These are phyloP conservation scores for Oreochromis tanganicae DNA, from an alignment of 2,113 vertebrate genomes.

Conservation along the genomic window DNA sequence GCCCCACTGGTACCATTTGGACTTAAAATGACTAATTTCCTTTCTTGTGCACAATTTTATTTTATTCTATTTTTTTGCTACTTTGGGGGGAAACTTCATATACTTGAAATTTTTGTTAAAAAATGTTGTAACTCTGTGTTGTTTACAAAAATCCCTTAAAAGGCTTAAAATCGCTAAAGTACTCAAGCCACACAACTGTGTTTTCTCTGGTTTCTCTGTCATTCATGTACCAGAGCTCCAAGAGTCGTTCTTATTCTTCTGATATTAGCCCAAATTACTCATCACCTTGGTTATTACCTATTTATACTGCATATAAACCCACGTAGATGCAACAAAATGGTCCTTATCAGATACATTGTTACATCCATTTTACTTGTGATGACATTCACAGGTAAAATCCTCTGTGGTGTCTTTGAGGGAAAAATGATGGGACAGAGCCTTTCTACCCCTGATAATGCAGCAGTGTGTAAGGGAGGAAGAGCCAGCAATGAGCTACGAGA, in stretches of 20 bases:
- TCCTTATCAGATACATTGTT: background rate
- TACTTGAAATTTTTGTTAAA: background rate
- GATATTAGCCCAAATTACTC: background rate
- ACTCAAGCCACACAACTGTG: background rate
- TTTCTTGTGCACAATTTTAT: fast-evolving
- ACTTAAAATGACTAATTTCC: fast-evolving
- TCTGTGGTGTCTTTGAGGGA: background rate
- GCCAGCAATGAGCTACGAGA: background rate
- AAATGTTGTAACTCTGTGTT: background rate
- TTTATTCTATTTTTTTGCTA: background rate
- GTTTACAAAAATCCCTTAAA: background rate
- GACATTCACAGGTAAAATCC: background rate
- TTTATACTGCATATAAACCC: background rate
- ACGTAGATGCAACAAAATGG: background rate
- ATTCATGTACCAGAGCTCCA: fast-evolving
- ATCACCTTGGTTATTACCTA: background rate
- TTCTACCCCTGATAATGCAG: background rate
- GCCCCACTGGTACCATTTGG: fast-evolving
- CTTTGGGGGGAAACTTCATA: background rate
- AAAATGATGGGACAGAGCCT: background rate
- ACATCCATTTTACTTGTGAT: background rate
- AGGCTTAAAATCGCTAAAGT: background rate
- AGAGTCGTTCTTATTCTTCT: fast-evolving
- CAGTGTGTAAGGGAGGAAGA: background rate
- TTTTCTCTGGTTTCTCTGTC: background rate